phyloP scores from a whole-genome alignment of 2,797 vertebrate species.

The Holocentrus rufus region DNA sequence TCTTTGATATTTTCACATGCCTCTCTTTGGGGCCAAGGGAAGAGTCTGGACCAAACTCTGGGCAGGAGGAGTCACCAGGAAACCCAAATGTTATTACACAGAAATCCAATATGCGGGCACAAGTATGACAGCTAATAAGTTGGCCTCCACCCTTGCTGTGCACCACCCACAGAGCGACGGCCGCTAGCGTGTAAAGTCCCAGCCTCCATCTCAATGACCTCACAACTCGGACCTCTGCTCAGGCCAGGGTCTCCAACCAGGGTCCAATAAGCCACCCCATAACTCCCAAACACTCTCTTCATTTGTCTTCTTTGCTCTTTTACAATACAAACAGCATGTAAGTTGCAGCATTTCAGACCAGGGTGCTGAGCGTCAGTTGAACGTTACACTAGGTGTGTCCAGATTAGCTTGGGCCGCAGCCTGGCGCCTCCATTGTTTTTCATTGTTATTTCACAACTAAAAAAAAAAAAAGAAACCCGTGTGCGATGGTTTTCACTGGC shows the following conservation, averaged over 20 bases:
- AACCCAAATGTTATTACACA: constrained; percentile 80
- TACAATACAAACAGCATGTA: constrained; percentile 33
- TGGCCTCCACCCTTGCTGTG: constrained; percentile 58
- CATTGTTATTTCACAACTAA: constrained; percentile 71
- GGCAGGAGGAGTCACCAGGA: constrained; percentile 64
- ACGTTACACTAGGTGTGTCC: constrained; percentile 67
- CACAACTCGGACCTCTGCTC: constrained; percentile 57
- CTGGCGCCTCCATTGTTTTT: constrained; percentile 75
- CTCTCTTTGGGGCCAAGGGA: constrained; percentile 59
- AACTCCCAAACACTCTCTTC: constrained; percentile 49
- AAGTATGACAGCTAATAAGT: constrained; percentile 77
- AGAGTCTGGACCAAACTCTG: constrained; percentile 60
- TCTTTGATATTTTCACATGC: constrained; percentile 71
- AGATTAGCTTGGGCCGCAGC: constrained; percentile 63
- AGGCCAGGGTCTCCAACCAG: constrained; percentile 50
- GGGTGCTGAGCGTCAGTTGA: constrained; percentile 39
- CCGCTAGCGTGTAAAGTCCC: constrained; percentile 56
- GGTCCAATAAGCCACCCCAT: constrained; percentile 53
- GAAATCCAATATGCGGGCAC: constrained; percentile 78
- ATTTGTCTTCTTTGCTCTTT: constrained; percentile 49
- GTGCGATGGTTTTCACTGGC: constrained; percentile 68
- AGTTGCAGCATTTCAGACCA: constrained; percentile 38
- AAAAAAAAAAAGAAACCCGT: constrained; percentile 40
- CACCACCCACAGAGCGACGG: constrained; percentile 73
- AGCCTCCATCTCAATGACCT: constrained; percentile 66